Evolutionary conservation across 1,140 invertebrate species (phyloP).

Genomic region (Lysiphlebus fabarum): DNA sequence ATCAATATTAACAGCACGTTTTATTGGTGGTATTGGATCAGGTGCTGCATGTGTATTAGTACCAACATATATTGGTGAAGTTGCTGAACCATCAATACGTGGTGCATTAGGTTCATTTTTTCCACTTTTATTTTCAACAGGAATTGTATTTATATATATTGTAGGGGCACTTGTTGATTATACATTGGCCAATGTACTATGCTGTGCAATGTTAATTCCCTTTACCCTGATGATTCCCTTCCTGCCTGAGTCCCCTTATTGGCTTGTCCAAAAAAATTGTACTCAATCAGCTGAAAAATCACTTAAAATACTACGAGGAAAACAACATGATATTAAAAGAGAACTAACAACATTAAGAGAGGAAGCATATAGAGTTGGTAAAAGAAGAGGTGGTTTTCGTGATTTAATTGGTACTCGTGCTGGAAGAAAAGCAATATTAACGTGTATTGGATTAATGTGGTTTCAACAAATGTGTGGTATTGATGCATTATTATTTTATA

Average conservation of each 20-base stretch:
- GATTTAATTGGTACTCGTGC: constrained; percentile 44
- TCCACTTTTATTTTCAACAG: constrained; percentile 74
- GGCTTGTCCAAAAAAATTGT: constrained; percentile 52
- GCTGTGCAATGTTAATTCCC: constrained; percentile 62
- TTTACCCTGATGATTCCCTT: constrained; percentile 63
- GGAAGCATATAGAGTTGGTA: constrained; percentile 58
- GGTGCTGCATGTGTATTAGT: constrained; percentile 63
- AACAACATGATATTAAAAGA: constrained; percentile 60
- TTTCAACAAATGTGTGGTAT: constrained; percentile 68
- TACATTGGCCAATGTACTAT: constrained; percentile 63
- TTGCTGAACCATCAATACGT: constrained; percentile 57
- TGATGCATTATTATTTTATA: constrained; percentile 69
- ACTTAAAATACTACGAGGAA: constrained; percentile 64
- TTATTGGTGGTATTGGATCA: constrained; percentile 59
- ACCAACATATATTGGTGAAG: constrained; percentile 58
- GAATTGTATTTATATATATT: constrained; percentile 73
- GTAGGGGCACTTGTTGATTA: constrained; percentile 66
- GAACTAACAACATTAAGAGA: constrained; percentile 59
- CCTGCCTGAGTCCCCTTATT: constrained; percentile 79
- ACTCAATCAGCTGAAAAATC: constrained; percentile 30
- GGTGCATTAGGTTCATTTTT: constrained; percentile 60
- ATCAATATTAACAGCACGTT: constrained; percentile 55
- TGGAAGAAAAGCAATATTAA: constrained; percentile 54
- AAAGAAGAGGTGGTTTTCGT: constrained; percentile 38
- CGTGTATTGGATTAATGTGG: constrained; percentile 55